Evolutionary conservation across 2,888 invertebrate genomes (phyloP).

Genomic region (Liopterus haemorrhoidalis): DNA sequence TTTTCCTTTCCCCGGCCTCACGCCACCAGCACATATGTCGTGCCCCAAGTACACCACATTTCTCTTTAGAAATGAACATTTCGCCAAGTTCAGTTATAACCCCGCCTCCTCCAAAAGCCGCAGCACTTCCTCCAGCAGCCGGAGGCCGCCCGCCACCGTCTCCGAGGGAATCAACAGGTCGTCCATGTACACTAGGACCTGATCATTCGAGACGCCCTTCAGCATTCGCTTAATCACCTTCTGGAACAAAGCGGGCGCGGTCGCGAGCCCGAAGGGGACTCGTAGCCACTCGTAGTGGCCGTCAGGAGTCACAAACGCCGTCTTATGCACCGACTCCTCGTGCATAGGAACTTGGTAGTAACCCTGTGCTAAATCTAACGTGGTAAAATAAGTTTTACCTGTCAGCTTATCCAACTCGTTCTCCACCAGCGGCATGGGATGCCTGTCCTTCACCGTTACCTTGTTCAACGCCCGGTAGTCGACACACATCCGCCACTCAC

Average conservation of each 20-base stretch:
- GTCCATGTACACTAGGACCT: slow-evolving; percentile 12
- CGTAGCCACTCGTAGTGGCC: slow-evolving; percentile 29
- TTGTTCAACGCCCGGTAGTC: slow-evolving; percentile 8
- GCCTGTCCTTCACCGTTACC: slow-evolving; percentile 9
- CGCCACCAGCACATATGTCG: slow-evolving; percentile 20
- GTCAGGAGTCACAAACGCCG: slow-evolving; percentile 32
- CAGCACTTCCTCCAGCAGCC: slow-evolving; percentile 5
- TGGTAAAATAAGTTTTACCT: too few relatives aligned
- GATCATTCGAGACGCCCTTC: slow-evolving; percentile 14
- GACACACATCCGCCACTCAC: slow-evolving; percentile 2
- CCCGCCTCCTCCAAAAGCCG: slow-evolving; percentile 11
- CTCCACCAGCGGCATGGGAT: slow-evolving; percentile 6
- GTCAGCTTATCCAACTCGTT: too few relatives aligned
- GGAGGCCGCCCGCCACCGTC: slow-evolving; percentile 14
- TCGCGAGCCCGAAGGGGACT: slow-evolving; percentile 34
- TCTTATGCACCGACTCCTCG: slow-evolving; percentile 27
- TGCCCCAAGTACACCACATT: slow-evolving; percentile 21
- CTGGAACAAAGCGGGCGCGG: too few relatives aligned
- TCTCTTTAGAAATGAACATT: slow-evolving; percentile 26
- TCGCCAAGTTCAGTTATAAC: slow-evolving; percentile 22
- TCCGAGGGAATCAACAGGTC: slow-evolving; percentile 14
- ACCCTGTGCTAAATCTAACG: too few relatives aligned
- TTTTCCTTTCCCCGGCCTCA: slow-evolving; percentile 25
- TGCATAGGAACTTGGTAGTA: slow-evolving; percentile 32
- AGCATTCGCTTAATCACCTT: background rate